Conservation (phyloP, 2,888 invertebrate genomes). For the Eilema sororculum region DNA sequence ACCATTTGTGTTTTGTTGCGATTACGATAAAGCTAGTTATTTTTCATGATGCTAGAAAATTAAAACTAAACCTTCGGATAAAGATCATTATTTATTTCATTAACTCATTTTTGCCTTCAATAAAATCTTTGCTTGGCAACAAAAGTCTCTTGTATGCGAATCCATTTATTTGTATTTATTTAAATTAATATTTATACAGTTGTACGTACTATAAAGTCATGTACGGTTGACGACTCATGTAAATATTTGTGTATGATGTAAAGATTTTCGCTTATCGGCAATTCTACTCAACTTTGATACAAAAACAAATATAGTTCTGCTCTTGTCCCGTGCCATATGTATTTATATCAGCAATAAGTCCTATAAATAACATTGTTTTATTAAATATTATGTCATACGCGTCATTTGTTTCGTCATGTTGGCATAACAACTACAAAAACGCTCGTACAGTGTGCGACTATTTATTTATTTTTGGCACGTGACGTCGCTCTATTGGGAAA, state of each 20-base stretch:
- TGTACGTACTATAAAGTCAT: too few species aligned
- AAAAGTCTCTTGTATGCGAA: too few species aligned
- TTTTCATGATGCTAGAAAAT: too few species aligned
- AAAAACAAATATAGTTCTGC: background rate
- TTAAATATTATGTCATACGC: background rate
- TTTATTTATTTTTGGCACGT: background rate
- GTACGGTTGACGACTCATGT: background rate
- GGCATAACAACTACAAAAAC: background rate
- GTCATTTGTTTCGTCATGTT: background rate
- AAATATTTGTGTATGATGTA: background rate
- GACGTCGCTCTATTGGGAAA: too few species aligned
- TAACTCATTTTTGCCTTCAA: too few species aligned
- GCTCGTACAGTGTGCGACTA: background rate
- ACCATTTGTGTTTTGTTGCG: background rate
- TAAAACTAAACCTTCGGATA: too few species aligned
- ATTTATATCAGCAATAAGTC: slow-evolving; percentile 8
- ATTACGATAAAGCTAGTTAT: too few species aligned
- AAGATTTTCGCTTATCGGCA: background rate
- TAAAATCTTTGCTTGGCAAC: too few species aligned
- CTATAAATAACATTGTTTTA: background rate
- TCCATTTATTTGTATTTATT: too few species aligned
- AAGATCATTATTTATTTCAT: too few species aligned
- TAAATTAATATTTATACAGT: too few species aligned
- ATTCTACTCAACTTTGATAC: background rate
- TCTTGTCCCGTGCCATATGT: background rate